phyloP scores from a whole-genome alignment of 2,888 invertebrate genomes.

The Eupithecia dodoneata region DNA sequence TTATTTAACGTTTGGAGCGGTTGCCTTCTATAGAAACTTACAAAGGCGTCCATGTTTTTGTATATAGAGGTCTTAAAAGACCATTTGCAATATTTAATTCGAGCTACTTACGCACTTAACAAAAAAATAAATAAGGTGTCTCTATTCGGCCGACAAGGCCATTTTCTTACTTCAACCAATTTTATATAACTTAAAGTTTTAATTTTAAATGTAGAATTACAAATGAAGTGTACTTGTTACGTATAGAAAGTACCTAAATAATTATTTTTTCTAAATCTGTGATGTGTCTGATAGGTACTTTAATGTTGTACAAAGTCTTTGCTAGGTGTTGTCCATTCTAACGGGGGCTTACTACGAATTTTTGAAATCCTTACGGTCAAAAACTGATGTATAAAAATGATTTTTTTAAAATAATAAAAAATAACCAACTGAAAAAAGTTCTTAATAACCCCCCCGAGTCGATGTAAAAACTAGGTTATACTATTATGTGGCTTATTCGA shows the following conservation, averaged over 20 bases:
- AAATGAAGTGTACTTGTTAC: conserved; percentile 72
- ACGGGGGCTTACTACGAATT: conserved; percentile 1
- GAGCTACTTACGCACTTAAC: not conserved
- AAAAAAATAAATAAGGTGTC: not conserved
- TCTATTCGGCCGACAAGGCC: not conserved
- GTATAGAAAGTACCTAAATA: conserved; percentile 64
- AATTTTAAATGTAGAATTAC: conserved; percentile 54
- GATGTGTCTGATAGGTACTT: conserved; percentile 58
- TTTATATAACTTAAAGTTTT: not conserved
- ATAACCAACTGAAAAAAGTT: not conserved
- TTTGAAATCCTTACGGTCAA: not conserved
- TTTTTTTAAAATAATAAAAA: not conserved
- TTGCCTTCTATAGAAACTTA: conserved; percentile 45
- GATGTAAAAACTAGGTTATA: conserved; percentile 51
- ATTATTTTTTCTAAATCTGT: conserved; percentile 79
- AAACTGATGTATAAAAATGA: not conserved
- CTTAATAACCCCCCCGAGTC: conserved; percentile 13
- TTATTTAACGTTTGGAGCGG: conserved; percentile 69
- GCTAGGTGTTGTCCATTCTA: conserved; percentile 76
- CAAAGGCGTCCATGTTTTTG: conserved; percentile 36
- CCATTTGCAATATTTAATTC: not conserved
- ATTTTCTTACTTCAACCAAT: not conserved
- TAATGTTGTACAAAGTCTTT: conserved; percentile 72
- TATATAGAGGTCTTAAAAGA: conserved; percentile 24
- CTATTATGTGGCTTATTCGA: conserved; percentile 73